These are phyloP conservation scores for Rallus crepitans DNA, from an alignment of 2,797 vertebrate species.

Conservation along the genomic window DNA sequence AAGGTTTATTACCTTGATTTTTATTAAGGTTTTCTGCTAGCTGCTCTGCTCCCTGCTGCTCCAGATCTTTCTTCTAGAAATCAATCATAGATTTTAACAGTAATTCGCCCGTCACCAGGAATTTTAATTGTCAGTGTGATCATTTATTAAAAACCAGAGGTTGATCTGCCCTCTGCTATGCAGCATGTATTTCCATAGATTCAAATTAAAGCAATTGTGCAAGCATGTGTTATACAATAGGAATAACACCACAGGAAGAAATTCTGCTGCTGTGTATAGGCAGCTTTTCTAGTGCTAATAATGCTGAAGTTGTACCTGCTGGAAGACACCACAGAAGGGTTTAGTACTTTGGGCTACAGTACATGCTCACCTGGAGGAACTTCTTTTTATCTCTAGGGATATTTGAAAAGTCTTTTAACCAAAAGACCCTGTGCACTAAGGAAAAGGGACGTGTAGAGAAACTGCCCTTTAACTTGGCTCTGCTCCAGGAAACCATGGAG, in stretches of 20 bases:
- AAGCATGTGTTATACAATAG: background rate
- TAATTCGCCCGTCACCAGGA: conserved; percentile 30
- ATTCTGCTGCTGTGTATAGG: background rate
- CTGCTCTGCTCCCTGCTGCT: conserved; percentile 45
- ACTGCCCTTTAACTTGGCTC: background rate
- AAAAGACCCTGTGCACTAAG: background rate
- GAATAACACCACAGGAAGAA: background rate
- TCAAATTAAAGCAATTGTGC: conserved; percentile 1
- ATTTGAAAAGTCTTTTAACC: background rate
- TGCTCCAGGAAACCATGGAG: background rate
- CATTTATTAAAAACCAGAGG: conserved; percentile 38
- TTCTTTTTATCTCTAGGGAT: background rate
- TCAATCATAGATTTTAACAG: conserved; percentile 51
- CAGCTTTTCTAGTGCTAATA: background rate
- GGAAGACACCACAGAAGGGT: background rate
- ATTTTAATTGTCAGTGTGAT: conserved; percentile 55
- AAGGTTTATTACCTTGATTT: conserved; percentile 70
- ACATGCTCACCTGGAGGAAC: background rate
- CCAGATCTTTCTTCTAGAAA: conserved; percentile 33
- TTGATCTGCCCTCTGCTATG: conserved; percentile 25
- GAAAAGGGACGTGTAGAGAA: background rate
- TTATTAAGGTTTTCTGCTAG: conserved; percentile 58
- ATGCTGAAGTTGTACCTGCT: background rate
- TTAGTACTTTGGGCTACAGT: background rate
- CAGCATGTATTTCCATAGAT: background rate